phyloP scores from a whole-genome alignment of 1,140 invertebrate species.

The Drosophila murphyi region DNA sequence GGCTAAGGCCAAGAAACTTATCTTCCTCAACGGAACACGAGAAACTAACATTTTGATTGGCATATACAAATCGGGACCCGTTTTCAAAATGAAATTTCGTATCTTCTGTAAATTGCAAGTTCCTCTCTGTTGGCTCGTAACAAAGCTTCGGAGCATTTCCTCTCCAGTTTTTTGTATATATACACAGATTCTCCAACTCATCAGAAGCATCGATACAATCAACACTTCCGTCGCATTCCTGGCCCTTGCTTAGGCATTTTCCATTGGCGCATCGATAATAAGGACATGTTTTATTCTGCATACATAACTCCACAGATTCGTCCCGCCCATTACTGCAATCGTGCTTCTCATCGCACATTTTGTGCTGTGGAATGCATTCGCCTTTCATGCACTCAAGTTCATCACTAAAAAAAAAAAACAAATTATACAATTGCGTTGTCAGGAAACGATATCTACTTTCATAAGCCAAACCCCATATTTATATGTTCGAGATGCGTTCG shows the following conservation, averaged over 20 bases:
- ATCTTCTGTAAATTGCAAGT: background rate
- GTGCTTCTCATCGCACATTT: constrained; percentile 10
- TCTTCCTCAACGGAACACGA: background rate
- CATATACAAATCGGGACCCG: constrained; percentile 6
- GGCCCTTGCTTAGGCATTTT: fast-evolving
- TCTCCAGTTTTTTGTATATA: fast-evolving
- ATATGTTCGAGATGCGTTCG: too few relatives aligned
- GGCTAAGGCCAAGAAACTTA: background rate
- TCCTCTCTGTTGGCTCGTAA: background rate
- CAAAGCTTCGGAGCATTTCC: background rate
- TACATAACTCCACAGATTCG: constrained; percentile 31
- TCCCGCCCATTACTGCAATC: constrained; percentile 41
- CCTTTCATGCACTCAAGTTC: background rate
- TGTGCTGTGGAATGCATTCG: background rate
- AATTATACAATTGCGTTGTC: background rate
- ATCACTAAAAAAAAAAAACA: background rate
- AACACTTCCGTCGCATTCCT: constrained; percentile 3
- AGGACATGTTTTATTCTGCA: background rate
- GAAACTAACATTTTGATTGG: constrained; percentile 19
- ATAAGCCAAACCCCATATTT: background rate
- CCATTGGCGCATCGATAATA: constrained; percentile 38
- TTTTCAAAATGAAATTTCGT: background rate
- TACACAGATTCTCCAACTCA: background rate
- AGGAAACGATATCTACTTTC: background rate
- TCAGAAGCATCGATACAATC: constrained; percentile 46